Percentiles rank a stretch among this genome's conserved stretches.
These are phyloP conservation scores for Lissocephala sabroskyi DNA, from an alignment of 2,888 invertebrate species.

Conservation along the genomic window DNA sequence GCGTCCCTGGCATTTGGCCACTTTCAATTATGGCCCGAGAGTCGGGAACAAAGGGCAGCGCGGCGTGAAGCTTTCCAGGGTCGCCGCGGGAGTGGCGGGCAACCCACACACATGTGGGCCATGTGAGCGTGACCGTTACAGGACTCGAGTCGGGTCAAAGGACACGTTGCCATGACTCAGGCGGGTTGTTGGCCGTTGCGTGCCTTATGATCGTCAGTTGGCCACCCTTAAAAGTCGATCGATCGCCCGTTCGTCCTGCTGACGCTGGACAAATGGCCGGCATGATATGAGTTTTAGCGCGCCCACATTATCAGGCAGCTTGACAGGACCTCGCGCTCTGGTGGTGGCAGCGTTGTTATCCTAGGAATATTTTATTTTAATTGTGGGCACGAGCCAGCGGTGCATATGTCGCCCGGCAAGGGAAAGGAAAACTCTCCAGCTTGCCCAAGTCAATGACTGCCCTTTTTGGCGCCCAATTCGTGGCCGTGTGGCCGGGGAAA, in stretches of 20 bases:
- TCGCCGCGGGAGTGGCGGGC: slow-evolving; percentile 3
- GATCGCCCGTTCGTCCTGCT: slow-evolving; percentile 49
- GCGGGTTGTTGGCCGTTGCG: slow-evolving; percentile 11
- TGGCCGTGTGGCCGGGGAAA: slow-evolving; percentile 29
- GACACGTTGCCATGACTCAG: slow-evolving; percentile 27
- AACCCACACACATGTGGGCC: slow-evolving; percentile 38
- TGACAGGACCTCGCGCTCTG: slow-evolving; percentile 16
- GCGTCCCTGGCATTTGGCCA: slow-evolving; percentile 36
- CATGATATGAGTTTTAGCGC: slow-evolving; percentile 18
- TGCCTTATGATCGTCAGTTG: slow-evolving; percentile 54
- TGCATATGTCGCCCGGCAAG: slow-evolving; percentile 41
- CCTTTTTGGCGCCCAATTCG: slow-evolving; percentile 51
- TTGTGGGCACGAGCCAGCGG: slow-evolving; percentile 52
- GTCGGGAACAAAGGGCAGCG: slow-evolving; percentile 33
- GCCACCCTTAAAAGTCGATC: slow-evolving; percentile 47
- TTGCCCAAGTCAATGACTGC: slow-evolving; percentile 3
- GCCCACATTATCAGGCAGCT: slow-evolving; percentile 41
- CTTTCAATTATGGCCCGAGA: slow-evolving; percentile 21
- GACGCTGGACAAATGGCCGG: slow-evolving; percentile 22
- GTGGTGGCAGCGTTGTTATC: slow-evolving; percentile 27
- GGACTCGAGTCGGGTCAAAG: slow-evolving; percentile 8
- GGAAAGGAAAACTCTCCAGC: slow-evolving; percentile 15
- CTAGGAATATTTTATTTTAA: slow-evolving; percentile 48
- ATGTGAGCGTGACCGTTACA: slow-evolving; percentile 49
- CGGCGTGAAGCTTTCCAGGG: slow-evolving; percentile 53